Conservation (phyloP, 37 sponge, comb jelly and placozoan genomes). For the Diacarnus erythraeanus region DNA sequence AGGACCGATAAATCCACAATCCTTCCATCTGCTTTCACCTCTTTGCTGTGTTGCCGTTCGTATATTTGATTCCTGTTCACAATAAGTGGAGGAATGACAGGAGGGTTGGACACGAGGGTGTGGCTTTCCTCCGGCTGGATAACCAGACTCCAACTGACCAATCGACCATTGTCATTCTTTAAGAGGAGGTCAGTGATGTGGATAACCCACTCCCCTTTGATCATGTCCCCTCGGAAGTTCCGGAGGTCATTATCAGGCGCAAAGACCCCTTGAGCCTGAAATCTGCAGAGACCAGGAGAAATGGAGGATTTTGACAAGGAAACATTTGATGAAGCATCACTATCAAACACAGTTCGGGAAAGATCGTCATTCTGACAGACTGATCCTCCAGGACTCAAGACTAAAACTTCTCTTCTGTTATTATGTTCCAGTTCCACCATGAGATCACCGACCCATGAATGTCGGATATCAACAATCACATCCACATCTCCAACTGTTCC, state of each 20-base stretch:
- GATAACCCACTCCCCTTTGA: constrained; percentile 79
- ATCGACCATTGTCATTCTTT: constrained; percentile 71
- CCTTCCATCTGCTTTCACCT: constrained; percentile 67
- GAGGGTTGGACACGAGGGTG: constrained; percentile 53
- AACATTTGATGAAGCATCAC: constrained; percentile 38
- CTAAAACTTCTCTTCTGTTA: constrained; percentile 51
- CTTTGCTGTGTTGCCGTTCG: constrained; percentile 32
- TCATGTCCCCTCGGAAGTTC: constrained; percentile 49
- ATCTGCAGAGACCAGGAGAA: constrained; percentile 84
- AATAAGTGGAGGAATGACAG: constrained; percentile 69
- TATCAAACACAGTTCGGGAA: constrained; percentile 61
- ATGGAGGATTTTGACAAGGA: constrained; percentile 44
- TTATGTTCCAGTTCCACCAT: constrained; percentile 77
- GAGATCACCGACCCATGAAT: constrained; percentile 92
- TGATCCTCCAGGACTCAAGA: constrained; percentile 75
- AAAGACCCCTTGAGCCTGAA: constrained; percentile 77
- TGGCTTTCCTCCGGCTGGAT: constrained; percentile 81
- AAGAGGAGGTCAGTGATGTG: constrained; percentile 71
- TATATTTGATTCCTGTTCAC: constrained; percentile 1
- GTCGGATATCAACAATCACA: constrained; percentile 81
- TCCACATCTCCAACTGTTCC: constrained; percentile 71
- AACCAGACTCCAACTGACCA: constrained; percentile 74
- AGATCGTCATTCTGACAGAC: constrained; percentile 68
- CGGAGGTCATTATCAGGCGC: constrained; percentile 56
- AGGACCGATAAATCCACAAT: constrained; percentile 59